phyloP scores from a whole-genome alignment of 1,140 invertebrate species.

The Lepidurus arcticus region DNA sequence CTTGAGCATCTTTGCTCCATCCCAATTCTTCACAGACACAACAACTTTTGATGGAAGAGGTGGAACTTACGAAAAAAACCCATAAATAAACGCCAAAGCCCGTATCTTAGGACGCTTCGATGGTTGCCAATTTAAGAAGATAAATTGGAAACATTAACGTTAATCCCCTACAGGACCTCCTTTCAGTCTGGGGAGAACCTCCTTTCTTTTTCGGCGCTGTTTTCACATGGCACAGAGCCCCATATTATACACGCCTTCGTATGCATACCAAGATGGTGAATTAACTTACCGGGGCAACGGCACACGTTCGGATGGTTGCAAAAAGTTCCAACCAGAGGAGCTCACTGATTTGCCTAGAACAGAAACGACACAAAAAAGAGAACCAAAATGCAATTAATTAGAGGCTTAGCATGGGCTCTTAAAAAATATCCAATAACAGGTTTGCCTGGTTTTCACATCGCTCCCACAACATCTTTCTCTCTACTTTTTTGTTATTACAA shows the following conservation, averaged over 20 bases:
- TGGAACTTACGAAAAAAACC: background rate
- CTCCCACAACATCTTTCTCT: background rate
- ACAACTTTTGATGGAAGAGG: constrained; percentile 12
- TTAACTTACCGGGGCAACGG: constrained; percentile 14
- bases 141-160: constrained; percentile 19
- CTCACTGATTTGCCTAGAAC: background rate
- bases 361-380: background rate
- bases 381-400: background rate
- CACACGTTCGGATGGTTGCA: constrained; percentile 6
- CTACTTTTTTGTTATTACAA: background rate
- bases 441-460: background rate
- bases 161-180: background rate
- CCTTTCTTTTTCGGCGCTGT: background rate
- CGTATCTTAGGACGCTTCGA: background rate
- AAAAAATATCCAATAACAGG: background rate
- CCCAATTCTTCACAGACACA: background rate
- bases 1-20: background rate
- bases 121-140: background rate
- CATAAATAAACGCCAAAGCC: background rate
- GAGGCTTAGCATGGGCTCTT: background rate
- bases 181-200: background rate
- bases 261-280: background rate
- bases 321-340: background rate
- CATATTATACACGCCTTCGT: background rate
- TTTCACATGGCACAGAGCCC: background rate